Base-by-base conservation (phyloP, 2,888 invertebrate species). In the Chesias legatella region DNA sequence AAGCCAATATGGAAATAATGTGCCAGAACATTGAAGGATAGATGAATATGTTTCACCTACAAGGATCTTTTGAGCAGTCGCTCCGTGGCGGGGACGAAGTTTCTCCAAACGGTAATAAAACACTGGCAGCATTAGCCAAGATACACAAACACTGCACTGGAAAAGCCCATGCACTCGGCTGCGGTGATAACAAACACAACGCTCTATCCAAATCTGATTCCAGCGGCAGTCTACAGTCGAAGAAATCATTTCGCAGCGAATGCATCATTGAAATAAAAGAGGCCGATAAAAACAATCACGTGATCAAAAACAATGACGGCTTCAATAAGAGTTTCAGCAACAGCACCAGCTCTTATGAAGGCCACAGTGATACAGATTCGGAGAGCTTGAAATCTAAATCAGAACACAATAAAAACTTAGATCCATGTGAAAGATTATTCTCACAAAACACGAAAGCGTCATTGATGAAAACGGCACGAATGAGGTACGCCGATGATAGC, bases 71-170 rank as follows among this genome's bases (percentile, higher is more conserved):
- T 58, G 91, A 91, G 71, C 90, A 89, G 60, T 91, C 91, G 41
- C 74, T 91, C 51, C 85, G 91, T 40, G 82, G 88, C 50, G 88
- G 89, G 38, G 83, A 85, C 58, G 84, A 88, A 38, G 52, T 77
- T 51, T 85, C 85, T 36, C 83, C 89, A 10, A 83, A 63, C 49
- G 80, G 84, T 10, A 89, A 86, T 37, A 90, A 89, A 57, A 89
- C 81, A 10, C 80, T 88, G 43, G 88, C 88, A 41, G 88, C 89
- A 33, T 73, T 90, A 48, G 88, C 89, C 55, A 90, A 90, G 63
- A 90, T 90, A 44, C 94, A 94, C 70, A 91, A 91, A 60, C 92
- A 92, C 36, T 95, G 95, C 71, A 93, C 91, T 21, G 95, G 95
- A 20, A 92, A 92, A 63, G 91, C 93, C 0, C 95, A 95, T 67